phyloP scores from a whole-genome alignment of 2,888 invertebrate genomes.

The Spilosoma lubricipeda region DNA sequence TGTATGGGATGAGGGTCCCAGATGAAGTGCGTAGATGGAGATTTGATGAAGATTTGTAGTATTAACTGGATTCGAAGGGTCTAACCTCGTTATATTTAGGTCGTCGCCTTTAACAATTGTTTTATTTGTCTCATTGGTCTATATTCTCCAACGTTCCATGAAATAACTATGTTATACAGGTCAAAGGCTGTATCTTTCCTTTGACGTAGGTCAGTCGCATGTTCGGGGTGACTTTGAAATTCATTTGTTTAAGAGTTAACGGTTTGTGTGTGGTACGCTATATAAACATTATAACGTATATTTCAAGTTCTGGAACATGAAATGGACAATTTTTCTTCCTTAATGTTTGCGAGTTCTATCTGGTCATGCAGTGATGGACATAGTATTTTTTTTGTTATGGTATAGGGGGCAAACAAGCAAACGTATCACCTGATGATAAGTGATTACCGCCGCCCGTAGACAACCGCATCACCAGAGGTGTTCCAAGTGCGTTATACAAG shows the following conservation, averaged over 20 bases:
- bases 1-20: slow-evolving; percentile 23
- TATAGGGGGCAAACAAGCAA: too few relatives aligned
- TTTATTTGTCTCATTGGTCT: slow-evolving; percentile 17
- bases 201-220: slow-evolving; percentile 4
- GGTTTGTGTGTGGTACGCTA: neutral
- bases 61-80: slow-evolving; percentile 13
- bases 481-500: too few relatives aligned
- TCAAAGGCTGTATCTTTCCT: neutral
- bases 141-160: slow-evolving; percentile 8
- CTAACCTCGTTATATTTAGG: slow-evolving; percentile 15
- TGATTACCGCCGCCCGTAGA: too few relatives aligned
- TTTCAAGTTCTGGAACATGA: neutral
- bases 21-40: slow-evolving; percentile 17
- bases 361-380: too few relatives aligned
- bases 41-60: slow-evolving; percentile 15
- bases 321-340: neutral
- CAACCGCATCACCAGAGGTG: too few relatives aligned
- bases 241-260: neutral
- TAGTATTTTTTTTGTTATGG: too few relatives aligned
- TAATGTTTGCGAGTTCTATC: too few relatives aligned
- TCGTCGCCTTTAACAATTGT: slow-evolving; percentile 15
- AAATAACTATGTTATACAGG: slow-evolving; percentile 9
- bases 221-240: slow-evolving; percentile 7
- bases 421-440: too few relatives aligned
- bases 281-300: neutral